Evolutionary conservation across 2,113 vertebrate genomes (phyloP), one percentile per base, ranked within the genome.

Genomic region (Eulemur macaco): DNA sequence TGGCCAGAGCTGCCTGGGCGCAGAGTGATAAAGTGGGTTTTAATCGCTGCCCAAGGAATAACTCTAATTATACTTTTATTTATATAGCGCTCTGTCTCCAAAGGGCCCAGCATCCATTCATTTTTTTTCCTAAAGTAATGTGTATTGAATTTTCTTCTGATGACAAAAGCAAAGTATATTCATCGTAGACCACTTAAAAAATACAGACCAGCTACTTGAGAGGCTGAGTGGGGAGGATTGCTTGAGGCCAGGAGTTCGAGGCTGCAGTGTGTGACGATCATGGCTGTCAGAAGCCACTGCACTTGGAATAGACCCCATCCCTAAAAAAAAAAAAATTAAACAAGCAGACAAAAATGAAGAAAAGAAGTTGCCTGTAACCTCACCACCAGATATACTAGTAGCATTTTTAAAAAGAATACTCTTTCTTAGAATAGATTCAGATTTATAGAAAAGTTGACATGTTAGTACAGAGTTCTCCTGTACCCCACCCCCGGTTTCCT

Each of bases 51-150:
- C 42, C 3, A 29, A 93, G 85, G 85, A 97, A 47, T 0, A 3
- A n/a, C 76, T 96, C 84, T 96, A 93, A 92, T 89, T 86, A 83
- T 78, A 60, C 92, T 96, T 81, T 74, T 68, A 94, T 96, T 96
- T 96, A 87, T 78, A 37, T 45, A 73, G 64, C 81, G 29, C 81
- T 95, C 68, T n/a, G 54, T 87, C 81, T 95, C 96, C 76, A 54
- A 88, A 94, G 85, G 23, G 42, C 93, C 68, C 54, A 31, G 50
- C 78, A 81, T 54, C 66, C 50, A 39, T 58, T 81, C 89, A 94
- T 89, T 80, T 88, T 93, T 91, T 93, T 91, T 63, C 69, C 18
- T 6, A 89, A 86, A 91, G 80, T 81, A 45, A 45, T 54, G 18
- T 81, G 81, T 88, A 91, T 80, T 83, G 63, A 89, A 25, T 91